Conservation (phyloP, 2,113 vertebrate genomes). For the Sinocyclocheilus maitianheensis region DNA sequence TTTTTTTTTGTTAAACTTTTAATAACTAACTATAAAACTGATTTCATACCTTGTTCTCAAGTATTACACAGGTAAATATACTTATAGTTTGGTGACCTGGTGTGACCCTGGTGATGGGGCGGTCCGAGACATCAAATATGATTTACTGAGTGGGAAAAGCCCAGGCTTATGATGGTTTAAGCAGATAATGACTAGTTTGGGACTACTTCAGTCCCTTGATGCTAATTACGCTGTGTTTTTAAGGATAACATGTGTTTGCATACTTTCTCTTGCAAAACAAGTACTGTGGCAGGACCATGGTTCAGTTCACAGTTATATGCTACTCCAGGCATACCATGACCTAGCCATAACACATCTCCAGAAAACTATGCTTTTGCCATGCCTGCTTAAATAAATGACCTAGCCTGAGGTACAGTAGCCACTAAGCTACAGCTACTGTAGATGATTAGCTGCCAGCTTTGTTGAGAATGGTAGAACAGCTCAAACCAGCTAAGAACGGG, state of each 20-base stretch:
- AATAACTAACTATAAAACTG: too few species aligned
- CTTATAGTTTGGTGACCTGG: conserved; percentile 21
- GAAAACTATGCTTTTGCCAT: background rate
- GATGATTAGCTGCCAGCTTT: too few species aligned
- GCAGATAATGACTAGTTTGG: background rate
- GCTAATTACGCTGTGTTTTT: background rate
- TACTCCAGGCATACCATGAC: background rate
- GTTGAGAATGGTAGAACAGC: too few species aligned
- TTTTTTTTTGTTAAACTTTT: too few species aligned
- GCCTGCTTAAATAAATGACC: too few species aligned
- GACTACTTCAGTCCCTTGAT: background rate
- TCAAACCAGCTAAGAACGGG: too few species aligned
- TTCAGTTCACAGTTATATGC: background rate
- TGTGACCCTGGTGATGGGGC: conserved; percentile 36
- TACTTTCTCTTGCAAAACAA: too few species aligned
- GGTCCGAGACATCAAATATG: background rate
- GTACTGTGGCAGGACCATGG: too few species aligned
- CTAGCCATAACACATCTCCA: background rate
- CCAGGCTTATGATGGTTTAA: background rate
- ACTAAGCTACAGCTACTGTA: too few species aligned
- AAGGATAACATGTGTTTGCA: background rate
- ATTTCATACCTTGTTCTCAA: background rate
- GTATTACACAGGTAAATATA: conserved; percentile 32
- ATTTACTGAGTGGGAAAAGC: too few species aligned
- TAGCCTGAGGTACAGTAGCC: too few species aligned